These are phyloP conservation scores for Sebastiscus tertius DNA, from an alignment of 2,797 vertebrate genomes.

Conservation along the genomic window DNA sequence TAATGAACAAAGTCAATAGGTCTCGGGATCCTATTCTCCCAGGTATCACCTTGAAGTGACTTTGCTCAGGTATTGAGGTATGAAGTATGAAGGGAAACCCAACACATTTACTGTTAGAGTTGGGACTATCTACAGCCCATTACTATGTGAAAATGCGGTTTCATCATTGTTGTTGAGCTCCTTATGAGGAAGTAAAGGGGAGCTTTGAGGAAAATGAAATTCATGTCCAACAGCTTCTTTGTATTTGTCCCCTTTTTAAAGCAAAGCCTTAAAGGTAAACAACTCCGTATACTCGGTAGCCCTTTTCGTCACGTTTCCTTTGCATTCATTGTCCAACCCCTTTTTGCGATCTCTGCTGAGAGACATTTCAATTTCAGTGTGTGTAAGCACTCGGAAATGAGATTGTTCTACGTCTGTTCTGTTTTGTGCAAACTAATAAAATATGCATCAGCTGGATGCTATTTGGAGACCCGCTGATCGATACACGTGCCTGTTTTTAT, in stretches of 20 bases:
- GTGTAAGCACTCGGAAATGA: constrained; percentile 67
- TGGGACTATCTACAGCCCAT: constrained; percentile 14
- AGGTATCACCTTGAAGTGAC: constrained; percentile 84
- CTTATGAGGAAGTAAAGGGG: constrained; percentile 30
- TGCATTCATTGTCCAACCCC: constrained; percentile 21
- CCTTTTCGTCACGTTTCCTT: constrained; percentile 13
- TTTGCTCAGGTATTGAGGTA: constrained; percentile 77
- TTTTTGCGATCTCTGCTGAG: constrained; percentile 43
- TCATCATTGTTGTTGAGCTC: constrained; percentile 11
- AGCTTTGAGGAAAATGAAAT: constrained; percentile 62
- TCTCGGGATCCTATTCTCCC: constrained; percentile 77
- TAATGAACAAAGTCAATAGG: constrained; percentile 84
- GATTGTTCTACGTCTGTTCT: constrained; percentile 72
- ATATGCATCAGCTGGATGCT: constrained; percentile 79
- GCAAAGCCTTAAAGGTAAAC: constrained; percentile 34
- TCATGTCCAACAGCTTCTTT: constrained; percentile 40
- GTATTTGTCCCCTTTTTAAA: constrained; percentile 34
- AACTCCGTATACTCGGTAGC: constrained; percentile 1
- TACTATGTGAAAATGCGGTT: constrained; percentile 38
- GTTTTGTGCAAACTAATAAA: constrained; percentile 78
- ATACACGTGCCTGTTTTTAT: constrained; percentile 73
- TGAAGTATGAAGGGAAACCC: constrained; percentile 52
- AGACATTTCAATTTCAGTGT: constrained; percentile 63
- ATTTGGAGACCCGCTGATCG: constrained; percentile 75
- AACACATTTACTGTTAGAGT: constrained; percentile 63